Evolutionary conservation across 2,797 vertebrate genomes (phyloP).

Genomic region (Ptychadena robeensis): DNA sequence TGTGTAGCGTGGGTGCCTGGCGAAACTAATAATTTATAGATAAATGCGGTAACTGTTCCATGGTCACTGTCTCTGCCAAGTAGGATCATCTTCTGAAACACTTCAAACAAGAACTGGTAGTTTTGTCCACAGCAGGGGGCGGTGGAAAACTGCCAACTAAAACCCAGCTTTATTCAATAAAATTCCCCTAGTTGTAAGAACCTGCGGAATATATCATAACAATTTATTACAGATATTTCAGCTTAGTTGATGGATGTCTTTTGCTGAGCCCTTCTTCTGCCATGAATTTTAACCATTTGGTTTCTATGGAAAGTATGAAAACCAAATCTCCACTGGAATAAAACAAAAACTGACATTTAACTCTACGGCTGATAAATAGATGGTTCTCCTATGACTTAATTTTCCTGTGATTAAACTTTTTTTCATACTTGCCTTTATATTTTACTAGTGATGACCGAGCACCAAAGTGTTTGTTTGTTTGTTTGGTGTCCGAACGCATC

Average conservation of each 20-base stretch:
- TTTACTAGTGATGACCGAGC: too few relatives aligned
- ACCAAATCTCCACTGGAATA: background rate
- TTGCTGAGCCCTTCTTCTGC: slow-evolving; percentile 65
- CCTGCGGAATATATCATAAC: slow-evolving; percentile 65
- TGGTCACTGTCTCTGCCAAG: slow-evolving; percentile 66
- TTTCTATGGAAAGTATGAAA: background rate
- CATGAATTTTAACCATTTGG: slow-evolving; percentile 67
- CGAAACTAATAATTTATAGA: slow-evolving; percentile 81
- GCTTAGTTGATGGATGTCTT: slow-evolving; percentile 67
- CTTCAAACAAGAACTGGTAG: slow-evolving; percentile 73
- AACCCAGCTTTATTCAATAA: slow-evolving; percentile 75
- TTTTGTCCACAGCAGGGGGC: slow-evolving; percentile 77
- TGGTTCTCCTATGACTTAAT: too few relatives aligned
- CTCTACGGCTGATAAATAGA: too few relatives aligned
- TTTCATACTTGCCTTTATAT: too few relatives aligned
- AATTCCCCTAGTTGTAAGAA: slow-evolving; percentile 69
- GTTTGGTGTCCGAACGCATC: too few relatives aligned
- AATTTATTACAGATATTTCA: slow-evolving; percentile 72
- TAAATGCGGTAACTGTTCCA: slow-evolving; percentile 73
- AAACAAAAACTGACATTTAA: background rate
- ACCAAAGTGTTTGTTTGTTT: too few relatives aligned
- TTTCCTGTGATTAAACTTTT: too few relatives aligned
- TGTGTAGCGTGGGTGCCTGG: slow-evolving; percentile 68
- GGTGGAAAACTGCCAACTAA: slow-evolving; percentile 73
- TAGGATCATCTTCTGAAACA: slow-evolving; percentile 70